Evolutionary conservation across 2,888 invertebrate species (phyloP).

Genomic region (Melanargia galathea): DNA sequence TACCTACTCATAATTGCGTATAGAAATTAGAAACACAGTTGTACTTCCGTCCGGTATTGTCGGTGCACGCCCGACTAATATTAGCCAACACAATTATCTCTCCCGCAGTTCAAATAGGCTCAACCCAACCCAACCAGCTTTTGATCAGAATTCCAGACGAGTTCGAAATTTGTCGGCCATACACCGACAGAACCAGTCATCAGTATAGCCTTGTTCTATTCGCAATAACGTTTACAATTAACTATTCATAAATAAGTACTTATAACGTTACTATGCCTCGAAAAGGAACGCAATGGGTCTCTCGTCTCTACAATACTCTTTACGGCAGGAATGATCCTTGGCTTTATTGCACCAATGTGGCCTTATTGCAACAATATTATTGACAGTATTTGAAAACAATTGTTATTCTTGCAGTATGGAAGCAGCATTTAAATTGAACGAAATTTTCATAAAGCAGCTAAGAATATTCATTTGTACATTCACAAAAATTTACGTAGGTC

Average conservation of each 20-base stretch:
- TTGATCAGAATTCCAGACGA: no score
- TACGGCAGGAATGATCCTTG: not conserved
- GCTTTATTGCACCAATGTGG: slow-evolving; percentile 12
- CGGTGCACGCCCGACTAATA: no score
- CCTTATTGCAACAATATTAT: not conserved
- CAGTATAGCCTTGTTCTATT: no score
- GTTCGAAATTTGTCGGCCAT: no score
- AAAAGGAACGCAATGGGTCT: slow-evolving; percentile 30
- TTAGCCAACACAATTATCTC: no score
- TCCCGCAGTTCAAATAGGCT: no score
- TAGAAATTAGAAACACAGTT: no score
- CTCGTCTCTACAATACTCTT: slow-evolving; percentile 28
- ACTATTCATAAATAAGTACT: slow-evolving; percentile 39
- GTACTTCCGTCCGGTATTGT: no score
- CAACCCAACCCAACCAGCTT: no score
- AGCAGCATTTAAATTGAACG: not conserved
- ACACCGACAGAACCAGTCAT: no score
- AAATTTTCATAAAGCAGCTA: slow-evolving; percentile 5
- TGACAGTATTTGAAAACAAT: no score
- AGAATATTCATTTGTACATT: slow-evolving; percentile 24
- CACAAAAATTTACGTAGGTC: slow-evolving; percentile 26
- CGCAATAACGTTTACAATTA: slow-evolving; percentile 18
- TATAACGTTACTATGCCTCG: slow-evolving; percentile 32
- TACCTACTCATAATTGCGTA: no score
- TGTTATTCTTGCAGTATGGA: not conserved